Evolutionary conservation across 2,113 vertebrate genomes (phyloP).

Genomic region (Tachysurus vachellii): DNA sequence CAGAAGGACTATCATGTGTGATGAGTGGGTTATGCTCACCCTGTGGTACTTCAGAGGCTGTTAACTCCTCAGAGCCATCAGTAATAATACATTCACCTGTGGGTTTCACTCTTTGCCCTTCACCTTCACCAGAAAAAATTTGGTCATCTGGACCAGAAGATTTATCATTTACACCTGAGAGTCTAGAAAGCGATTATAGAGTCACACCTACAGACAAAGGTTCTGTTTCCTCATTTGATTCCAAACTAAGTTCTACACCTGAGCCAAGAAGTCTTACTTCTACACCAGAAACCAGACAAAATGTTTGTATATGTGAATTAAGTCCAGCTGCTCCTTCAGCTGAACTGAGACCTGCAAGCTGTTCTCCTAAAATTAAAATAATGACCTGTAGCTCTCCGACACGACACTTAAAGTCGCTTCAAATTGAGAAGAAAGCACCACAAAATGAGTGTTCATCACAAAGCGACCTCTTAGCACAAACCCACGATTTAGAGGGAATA

Average conservation of each 20-base stretch:
- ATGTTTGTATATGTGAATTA: constrained; percentile 48
- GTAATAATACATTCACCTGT: constrained; percentile 34
- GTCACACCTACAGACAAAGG: constrained; percentile 17
- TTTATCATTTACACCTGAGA: constrained; percentile 50
- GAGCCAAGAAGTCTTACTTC: constrained; percentile 51
- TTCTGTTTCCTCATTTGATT: constrained; percentile 47
- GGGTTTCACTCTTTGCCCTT: constrained; percentile 31
- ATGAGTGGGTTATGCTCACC: constrained; percentile 16
- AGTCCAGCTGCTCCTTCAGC: constrained; percentile 52
- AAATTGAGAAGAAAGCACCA: constrained; percentile 62
- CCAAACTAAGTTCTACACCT: constrained; percentile 36
- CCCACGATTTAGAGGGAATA: constrained; percentile 43
- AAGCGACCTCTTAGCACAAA: constrained; percentile 49
- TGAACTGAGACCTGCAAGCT: constrained; percentile 46
- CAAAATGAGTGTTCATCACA: constrained; percentile 59
- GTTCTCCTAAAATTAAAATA: constrained; percentile 47
- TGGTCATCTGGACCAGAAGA: constrained; percentile 29
- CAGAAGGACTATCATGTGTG: constrained; percentile 17
- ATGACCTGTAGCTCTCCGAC: constrained; percentile 41
- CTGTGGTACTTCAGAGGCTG: neutral
- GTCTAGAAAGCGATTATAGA: constrained; percentile 52
- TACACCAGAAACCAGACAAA: constrained; percentile 43
- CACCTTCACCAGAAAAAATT: constrained; percentile 37
- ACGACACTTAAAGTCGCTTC: constrained; percentile 55
- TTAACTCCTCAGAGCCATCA: constrained; percentile 13